phyloP scores from a whole-genome alignment of 2,888 invertebrate species.

The Nasonia oneida region DNA sequence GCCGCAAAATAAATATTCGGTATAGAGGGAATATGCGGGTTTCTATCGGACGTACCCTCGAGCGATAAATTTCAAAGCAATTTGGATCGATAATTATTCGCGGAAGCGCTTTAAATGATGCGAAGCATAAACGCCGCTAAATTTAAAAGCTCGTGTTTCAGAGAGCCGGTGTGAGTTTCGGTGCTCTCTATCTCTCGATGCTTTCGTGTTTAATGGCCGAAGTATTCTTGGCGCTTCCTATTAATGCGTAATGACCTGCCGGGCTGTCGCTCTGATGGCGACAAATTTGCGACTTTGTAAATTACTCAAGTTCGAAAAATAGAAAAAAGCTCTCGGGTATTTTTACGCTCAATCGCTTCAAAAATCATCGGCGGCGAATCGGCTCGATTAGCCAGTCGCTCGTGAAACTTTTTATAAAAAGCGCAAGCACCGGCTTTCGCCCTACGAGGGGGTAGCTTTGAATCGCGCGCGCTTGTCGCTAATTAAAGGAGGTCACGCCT shows the following conservation, averaged over 20 bases:
- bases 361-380: conserved; percentile 40
- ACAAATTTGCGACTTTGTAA: too few species aligned
- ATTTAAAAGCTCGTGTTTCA: not conserved
- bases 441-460: not conserved
- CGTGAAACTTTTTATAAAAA: conserved; percentile 43
- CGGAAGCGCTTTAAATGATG: not conserved
- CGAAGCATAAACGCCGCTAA: not conserved
- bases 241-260: too few species aligned
- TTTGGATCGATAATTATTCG: not conserved
- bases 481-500: conserved; percentile 47
- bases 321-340: not conserved
- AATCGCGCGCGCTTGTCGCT: conserved; percentile 24
- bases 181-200: not conserved
- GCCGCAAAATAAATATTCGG: conserved; percentile 17
- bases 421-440: not conserved
- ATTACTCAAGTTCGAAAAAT: too few species aligned
- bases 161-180: not conserved
- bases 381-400: conserved; percentile 33
- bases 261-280: too few species aligned
- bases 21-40: conserved; percentile 48
- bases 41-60: not conserved
- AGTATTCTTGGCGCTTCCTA: too few species aligned
- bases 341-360: conserved; percentile 33
- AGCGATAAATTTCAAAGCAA: conserved; percentile 20
- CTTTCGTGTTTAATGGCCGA: not conserved